Evolutionary conservation across 2,888 invertebrate species (phyloP), one percentile per base, ranked within the genome.

Genomic region (Nematopogon swammerdamellus): DNA sequence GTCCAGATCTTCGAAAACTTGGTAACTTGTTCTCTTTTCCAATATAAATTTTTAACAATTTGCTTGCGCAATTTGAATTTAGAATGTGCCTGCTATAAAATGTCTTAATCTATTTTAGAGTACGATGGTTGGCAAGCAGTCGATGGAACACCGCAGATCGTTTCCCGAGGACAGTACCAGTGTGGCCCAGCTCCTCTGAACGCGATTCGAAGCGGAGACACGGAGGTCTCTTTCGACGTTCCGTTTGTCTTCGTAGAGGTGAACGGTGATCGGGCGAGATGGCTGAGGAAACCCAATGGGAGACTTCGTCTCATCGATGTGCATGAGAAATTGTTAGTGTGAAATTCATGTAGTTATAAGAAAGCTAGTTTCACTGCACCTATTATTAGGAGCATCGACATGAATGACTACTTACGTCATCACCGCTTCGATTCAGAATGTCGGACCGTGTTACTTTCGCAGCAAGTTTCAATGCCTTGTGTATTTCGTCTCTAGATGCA

Each of bases 41-140:
- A n/a, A n/a, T n/a, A n/a, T n/a, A n/a, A n/a, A n/a, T n/a, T n/a
- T n/a, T n/a, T n/a, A n/a, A n/a, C n/a, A n/a, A n/a, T n/a, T n/a
- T n/a, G n/a, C n/a, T n/a, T n/a, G n/a, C n/a, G n/a, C n/a, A n/a
- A n/a, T n/a, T n/a, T n/a, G n/a, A n/a, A n/a, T n/a, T n/a, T n/a
- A n/a, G n/a, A n/a, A n/a, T n/a, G n/a, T n/a, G n/a, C n/a, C n/a
- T n/a, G n/a, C n/a, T n/a, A 25, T 25, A 8, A 25, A 25, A 25
- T 36, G 10, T 30, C 11, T 18, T 18, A 18, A 3, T n/a, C 16
- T 19, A n/a, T n/a, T 49, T 43, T 49, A 64, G 82, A 85, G 1
- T 87, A 86, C 60, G 86, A 86, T 4, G 88, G 88, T 2, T 89
- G 89, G 89, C 89, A 89, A 64, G 87, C 85, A 1, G 77, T 88